phyloP scores from a whole-genome alignment of 2,113 vertebrate genomes.

The Plotosus lineatus region DNA sequence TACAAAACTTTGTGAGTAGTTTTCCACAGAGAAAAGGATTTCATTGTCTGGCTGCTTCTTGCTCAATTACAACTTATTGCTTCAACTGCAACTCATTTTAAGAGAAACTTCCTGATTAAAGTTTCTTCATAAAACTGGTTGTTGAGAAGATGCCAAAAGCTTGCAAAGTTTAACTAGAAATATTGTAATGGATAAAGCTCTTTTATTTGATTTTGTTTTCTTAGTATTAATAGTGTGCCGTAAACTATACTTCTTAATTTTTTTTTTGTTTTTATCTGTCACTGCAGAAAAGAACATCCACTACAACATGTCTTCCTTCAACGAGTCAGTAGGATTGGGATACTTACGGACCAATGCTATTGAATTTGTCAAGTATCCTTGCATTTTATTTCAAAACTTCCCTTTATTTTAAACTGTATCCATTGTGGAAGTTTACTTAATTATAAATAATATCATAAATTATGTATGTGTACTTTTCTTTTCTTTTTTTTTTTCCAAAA shows the following conservation, averaged over 20 bases:
- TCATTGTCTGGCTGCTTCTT: too few relatives aligned
- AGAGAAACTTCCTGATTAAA: not conserved
- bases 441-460: too few relatives aligned
- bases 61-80: too few relatives aligned
- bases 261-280: not conserved
- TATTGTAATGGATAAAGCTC: not conserved
- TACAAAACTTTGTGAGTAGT: too few relatives aligned
- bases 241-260: not conserved
- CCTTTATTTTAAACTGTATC: too few relatives aligned
- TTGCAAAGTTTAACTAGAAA: not conserved
- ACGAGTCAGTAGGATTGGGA: constrained; percentile 92
- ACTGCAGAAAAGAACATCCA: constrained; percentile 89
- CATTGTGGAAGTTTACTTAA: too few relatives aligned
- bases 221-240: not conserved
- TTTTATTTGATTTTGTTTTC: not conserved
- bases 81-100: too few relatives aligned
- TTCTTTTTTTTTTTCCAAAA: too few relatives aligned
- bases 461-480: too few relatives aligned
- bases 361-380: constrained; percentile 99
- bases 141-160: not conserved
- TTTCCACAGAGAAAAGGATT: not conserved
- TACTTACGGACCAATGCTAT: constrained; percentile 97
- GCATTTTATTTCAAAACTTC: constrained; percentile 1
- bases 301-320: constrained; percentile 99
- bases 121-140: not conserved